These are phyloP conservation scores for Ibidorhyncha struthersii DNA, from an alignment of 2,113 vertebrate species.

Conservation along the genomic window DNA sequence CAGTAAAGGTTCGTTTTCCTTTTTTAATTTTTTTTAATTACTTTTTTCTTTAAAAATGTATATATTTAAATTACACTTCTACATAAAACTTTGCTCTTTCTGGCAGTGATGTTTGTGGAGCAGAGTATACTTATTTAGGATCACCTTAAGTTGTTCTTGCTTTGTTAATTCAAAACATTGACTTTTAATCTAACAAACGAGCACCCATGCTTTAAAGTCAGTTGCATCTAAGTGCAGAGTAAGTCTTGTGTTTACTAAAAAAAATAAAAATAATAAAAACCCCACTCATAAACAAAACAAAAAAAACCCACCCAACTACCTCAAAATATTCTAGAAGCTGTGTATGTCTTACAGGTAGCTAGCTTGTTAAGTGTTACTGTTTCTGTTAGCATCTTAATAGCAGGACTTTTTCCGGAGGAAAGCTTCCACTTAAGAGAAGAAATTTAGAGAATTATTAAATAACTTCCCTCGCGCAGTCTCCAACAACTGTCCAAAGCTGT, in stretches of 20 bases:
- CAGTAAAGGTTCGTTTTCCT: neutral
- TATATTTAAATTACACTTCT: neutral
- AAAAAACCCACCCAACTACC: neutral
- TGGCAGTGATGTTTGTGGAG: neutral
- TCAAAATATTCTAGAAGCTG: neutral
- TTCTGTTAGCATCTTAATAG: neutral
- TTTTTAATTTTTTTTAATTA: neutral
- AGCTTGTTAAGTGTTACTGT: neutral
- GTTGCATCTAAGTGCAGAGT: neutral
- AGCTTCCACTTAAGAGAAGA: neutral
- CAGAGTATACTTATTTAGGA: neutral
- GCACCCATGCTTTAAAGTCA: neutral
- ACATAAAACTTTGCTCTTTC: neutral
- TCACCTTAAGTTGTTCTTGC: neutral
- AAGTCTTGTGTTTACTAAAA: neutral
- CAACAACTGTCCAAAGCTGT: neutral
- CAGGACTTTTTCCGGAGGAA: neutral
- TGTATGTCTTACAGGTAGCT: neutral
- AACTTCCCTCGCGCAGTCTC: accelerated
- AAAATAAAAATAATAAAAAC: neutral
- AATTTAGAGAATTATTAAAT: neutral
- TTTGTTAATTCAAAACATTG: neutral
- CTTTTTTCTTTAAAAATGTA: neutral
- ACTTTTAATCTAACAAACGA: neutral
- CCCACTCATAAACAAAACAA: neutral